A percentile compares a stretch with the other conserved stretches of the same genome.
phyloP scores from a whole-genome alignment of 2,113 vertebrate genomes.

The Cathartes aura region DNA sequence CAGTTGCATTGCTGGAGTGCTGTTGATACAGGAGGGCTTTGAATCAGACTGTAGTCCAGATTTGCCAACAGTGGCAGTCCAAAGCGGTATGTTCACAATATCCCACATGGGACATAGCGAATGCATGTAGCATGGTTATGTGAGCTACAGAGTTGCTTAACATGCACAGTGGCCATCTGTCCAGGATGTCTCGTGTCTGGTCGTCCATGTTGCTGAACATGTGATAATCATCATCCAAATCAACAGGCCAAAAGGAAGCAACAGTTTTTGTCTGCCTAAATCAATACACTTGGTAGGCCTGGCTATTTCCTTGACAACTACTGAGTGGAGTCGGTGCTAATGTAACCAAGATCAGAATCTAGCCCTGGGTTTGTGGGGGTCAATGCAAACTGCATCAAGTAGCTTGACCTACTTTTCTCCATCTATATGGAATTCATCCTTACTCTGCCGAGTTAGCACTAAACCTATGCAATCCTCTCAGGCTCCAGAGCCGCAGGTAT shows the following conservation, averaged over 20 bases:
- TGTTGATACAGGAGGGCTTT: not conserved
- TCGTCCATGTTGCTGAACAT: not conserved
- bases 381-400: not conserved
- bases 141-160: not conserved
- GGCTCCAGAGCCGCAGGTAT: not conserved
- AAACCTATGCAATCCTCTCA: not conserved
- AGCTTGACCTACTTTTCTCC: constrained; percentile 38
- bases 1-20: not conserved
- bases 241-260: not conserved
- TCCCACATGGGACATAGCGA: not conserved
- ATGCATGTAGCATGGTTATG: not conserved
- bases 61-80: not conserved
- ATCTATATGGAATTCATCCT: not conserved
- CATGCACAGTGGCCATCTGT: not conserved
- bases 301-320: not conserved
- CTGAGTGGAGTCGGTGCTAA: not conserved
- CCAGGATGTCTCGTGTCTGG: not conserved
- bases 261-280: not conserved
- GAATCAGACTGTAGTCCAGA: not conserved
- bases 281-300: not conserved
- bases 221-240: not conserved
- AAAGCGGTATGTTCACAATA: not conserved
- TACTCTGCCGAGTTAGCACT: not conserved
- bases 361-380: constrained; percentile 1
- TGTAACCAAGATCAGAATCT: not conserved